Evolutionary conservation across 2,797 vertebrate species (phyloP), one percentile per base, ranked within the genome.

Genomic region (Staurois parvus): DNA sequence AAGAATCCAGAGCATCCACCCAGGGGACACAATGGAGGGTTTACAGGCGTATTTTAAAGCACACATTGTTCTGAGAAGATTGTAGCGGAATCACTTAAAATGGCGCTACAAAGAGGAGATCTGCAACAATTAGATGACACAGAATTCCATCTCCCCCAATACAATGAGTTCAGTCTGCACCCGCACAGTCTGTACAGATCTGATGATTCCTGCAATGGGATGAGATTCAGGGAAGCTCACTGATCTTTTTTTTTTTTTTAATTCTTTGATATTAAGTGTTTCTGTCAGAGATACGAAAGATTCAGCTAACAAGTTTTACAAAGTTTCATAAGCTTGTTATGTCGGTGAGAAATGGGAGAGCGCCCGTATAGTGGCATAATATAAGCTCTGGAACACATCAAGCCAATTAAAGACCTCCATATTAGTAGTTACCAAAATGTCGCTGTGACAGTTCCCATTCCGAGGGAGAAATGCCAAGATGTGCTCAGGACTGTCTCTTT

Each of bases 261-360:
- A 70, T 72, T 19, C 45, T 26, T 26, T 56, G 52, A 67, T 72
- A 72, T 81, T 56, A 70, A 72, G 67, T n/a, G 79, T 34, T 32
- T 56, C 45, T 56, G 79, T 28, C 26, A 72, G 79, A 59, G 68
- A 72, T 30, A 59, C 48, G 30, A 19, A 72, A 30, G 32, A 59
- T 72, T 81, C n/a, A 17, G 62, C 68, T 72, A 72, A 72, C 68
- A 81, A 64, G 69, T 81, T 59, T 72, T 40, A 42, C 79, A 59
- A 72, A 72, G 48, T 62, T 72, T 81, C 37, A 73, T 24, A 62
- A 81, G 68, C 79, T 73, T 64, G 69, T 81, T 81, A 81, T 56
- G 40, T 29, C 26, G n/a, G 48, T 59, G 34, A 73, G 26, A 62
- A 67, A 81, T 19, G 48, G 79, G 72, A 37, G 48, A 28, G 48